A percentile compares a stretch with the other conserved stretches of the same genome.
Conservation (phyloP, 2,888 invertebrate species). For the Petrophora chlorosata region DNA sequence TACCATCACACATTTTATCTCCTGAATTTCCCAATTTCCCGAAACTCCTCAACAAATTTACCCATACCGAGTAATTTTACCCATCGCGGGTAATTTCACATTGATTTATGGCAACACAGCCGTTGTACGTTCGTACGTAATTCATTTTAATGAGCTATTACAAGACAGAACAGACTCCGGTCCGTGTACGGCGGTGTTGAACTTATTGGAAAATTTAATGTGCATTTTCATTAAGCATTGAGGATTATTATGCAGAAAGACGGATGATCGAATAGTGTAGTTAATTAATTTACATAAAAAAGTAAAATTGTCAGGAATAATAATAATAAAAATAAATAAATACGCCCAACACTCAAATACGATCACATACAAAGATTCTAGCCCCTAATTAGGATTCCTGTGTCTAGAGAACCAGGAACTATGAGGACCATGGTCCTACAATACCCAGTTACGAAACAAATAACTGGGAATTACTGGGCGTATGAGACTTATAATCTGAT, state of each 20-base stretch:
- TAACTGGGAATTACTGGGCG: no score
- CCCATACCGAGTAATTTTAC: conserved; percentile 37
- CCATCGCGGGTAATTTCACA: conserved; percentile 40
- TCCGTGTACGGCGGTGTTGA: not conserved
- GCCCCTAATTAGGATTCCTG: no score
- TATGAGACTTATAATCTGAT: no score
- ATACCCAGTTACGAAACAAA: no score
- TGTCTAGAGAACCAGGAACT: no score
- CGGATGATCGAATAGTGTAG: not conserved
- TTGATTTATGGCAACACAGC: conserved; percentile 34
- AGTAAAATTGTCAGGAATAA: no score
- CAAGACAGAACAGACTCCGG: conserved; percentile 37
- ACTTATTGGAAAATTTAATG: not conserved
- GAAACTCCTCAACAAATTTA: conserved; percentile 27
- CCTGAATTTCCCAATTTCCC: conserved; percentile 20
- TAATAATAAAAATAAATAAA: no score
- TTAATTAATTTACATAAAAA: not conserved
- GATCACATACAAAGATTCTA: no score
- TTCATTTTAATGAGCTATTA: conserved; percentile 47
- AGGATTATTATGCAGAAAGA: no score
- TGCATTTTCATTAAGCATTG: not conserved
- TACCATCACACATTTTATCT: conserved; percentile 26
- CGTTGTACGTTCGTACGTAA: conserved; percentile 37
- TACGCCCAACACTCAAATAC: no score
- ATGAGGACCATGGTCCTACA: no score